phyloP scores from a whole-genome alignment of 2,797 vertebrate genomes.

The Remorina albescens region DNA sequence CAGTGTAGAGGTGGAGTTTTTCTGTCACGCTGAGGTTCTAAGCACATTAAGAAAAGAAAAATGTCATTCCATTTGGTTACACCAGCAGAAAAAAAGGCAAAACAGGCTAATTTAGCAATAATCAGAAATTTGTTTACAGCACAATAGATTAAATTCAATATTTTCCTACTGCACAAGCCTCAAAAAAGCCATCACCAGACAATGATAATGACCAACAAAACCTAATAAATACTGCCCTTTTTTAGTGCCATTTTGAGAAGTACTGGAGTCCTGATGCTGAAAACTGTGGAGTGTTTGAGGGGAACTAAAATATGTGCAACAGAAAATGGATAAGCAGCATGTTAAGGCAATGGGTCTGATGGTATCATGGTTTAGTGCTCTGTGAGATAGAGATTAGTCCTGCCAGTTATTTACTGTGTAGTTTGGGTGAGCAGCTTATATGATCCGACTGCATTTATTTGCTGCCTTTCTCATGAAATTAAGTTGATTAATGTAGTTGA shows the following conservation, averaged over 20 bases:
- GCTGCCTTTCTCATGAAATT: conserved; percentile 24
- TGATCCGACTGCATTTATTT: conserved; percentile 16
- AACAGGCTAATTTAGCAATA: conserved; percentile 70
- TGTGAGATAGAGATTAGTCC: conserved; percentile 34
- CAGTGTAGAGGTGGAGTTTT: conserved; percentile 26
- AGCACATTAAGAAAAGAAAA: conserved; percentile 62
- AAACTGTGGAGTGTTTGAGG: not conserved
- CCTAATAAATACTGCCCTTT: conserved; percentile 38
- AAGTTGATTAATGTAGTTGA: conserved; percentile 9
- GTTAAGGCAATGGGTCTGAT: conserved; percentile 12
- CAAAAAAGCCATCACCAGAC: conserved; percentile 15
- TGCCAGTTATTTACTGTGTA: conserved; percentile 34
- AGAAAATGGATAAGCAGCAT: conserved; percentile 10
- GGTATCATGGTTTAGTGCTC: conserved; percentile 15
- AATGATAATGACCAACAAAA: conserved; percentile 35
- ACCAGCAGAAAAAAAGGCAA: conserved; percentile 60
- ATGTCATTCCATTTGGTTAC: conserved; percentile 62
- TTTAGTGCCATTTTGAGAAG: conserved; percentile 40
- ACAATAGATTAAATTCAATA: conserved; percentile 41
- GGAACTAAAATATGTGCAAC: conserved; percentile 2
- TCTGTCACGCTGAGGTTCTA: conserved; percentile 47
- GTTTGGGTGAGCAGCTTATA: conserved; percentile 44
- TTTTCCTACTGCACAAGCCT: conserved; percentile 40
- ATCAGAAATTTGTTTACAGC: conserved; percentile 59
- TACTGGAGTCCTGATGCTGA: conserved; percentile 33